Percentiles rank a stretch among this genome's conserved stretches.
Evolutionary conservation across 2,113 vertebrate genomes (phyloP).

Genomic region (Ctenodactylus gundi): DNA sequence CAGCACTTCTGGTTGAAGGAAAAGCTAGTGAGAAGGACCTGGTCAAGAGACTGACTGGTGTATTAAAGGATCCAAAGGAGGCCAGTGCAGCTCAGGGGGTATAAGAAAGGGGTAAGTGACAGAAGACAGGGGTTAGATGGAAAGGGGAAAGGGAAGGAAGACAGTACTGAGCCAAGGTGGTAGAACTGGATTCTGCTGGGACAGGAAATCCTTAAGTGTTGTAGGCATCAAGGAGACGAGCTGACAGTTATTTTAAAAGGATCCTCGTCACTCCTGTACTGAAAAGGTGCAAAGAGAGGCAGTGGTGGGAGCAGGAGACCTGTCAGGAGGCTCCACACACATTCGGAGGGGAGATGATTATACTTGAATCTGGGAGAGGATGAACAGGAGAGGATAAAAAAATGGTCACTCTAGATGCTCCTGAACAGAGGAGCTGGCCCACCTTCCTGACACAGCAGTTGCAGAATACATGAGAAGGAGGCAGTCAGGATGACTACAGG

Average conservation of each 20-base stretch:
- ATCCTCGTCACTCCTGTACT: background rate
- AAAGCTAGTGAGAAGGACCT: background rate
- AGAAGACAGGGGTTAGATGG: background rate
- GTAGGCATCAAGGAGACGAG: background rate
- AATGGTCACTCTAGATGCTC: background rate
- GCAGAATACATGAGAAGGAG: no score
- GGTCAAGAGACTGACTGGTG: background rate
- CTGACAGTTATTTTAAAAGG: background rate
- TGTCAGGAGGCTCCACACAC: background rate
- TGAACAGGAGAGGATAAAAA: no score
- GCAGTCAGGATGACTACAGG: no score
- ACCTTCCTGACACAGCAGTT: background rate
- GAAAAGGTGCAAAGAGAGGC: background rate
- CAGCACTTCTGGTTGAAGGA: background rate
- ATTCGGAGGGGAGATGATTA: accelerated
- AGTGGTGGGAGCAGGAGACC: background rate
- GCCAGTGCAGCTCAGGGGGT: background rate
- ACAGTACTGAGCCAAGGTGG: background rate
- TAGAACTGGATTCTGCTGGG: background rate
- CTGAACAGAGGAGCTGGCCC: background rate
- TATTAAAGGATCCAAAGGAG: background rate
- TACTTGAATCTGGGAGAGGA: no score
- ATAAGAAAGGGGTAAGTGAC: background rate
- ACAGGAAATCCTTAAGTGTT: background rate
- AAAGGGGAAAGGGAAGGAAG: background rate